Evolutionary conservation across 37 sponge, comb jelly and placozoan genomes (phyloP).

Genomic region (Ianthella basta): DNA sequence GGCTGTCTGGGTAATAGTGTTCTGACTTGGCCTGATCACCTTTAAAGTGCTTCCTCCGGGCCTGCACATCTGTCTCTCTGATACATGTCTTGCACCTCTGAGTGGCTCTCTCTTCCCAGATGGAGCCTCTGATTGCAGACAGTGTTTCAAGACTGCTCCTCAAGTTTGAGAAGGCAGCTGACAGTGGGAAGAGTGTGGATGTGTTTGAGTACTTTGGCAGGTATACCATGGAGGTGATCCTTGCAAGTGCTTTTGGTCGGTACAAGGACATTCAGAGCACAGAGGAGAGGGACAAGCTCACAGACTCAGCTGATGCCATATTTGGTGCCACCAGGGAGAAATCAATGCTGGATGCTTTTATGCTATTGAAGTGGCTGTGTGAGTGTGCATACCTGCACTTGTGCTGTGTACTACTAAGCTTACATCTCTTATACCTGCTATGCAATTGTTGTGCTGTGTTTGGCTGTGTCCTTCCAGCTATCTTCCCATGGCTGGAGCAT

Average conservation of each 20-base stretch:
- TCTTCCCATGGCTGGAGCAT: no score
- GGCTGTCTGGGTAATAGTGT: no score
- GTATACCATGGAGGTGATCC: conserved; percentile 33
- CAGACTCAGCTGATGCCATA: conserved; percentile 33
- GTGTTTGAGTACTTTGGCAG: conserved; percentile 29
- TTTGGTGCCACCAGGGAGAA: not conserved
- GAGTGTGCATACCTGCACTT: not conserved
- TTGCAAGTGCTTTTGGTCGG: conserved; percentile 38
- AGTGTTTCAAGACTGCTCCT: conserved; percentile 32
- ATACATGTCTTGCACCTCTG: no score
- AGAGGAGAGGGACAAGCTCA: conserved; percentile 39
- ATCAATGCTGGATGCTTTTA: not conserved
- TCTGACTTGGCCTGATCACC: no score
- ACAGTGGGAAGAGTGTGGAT: conserved; percentile 48
- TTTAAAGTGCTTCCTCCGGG: no score
- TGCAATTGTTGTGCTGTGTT: no score
- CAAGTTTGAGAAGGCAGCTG: conserved; percentile 31
- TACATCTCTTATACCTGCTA: no score
- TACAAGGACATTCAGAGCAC: conserved; percentile 18
- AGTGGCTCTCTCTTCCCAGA: conserved; percentile 35
- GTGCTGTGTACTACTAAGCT: not conserved
- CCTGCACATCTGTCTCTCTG: no score
- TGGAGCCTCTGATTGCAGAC: conserved; percentile 63
- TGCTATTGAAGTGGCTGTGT: not conserved
- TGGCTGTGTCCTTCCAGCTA: no score